A percentile compares a stretch with the other conserved stretches of the same genome.
Conservation (phyloP, 2,797 vertebrate species). For the Morelia viridis region DNA sequence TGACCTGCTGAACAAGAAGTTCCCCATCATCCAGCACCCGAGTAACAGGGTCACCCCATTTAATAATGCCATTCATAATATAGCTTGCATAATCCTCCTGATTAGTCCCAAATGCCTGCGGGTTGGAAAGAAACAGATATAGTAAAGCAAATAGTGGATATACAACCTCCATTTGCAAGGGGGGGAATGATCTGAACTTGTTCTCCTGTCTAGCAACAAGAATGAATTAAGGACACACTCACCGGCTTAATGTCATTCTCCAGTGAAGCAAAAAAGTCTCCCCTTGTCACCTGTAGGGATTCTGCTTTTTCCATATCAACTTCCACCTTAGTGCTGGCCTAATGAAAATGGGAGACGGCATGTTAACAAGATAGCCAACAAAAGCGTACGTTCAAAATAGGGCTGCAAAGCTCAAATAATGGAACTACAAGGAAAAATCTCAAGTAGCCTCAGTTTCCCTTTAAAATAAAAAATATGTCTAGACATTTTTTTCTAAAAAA, state of each 20-base stretch:
- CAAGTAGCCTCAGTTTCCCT: background rate
- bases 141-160: background rate
- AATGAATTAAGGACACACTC: constrained; percentile 59
- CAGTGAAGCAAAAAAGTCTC: constrained; percentile 89
- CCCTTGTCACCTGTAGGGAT: constrained; percentile 82
- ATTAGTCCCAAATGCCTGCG: constrained; percentile 92
- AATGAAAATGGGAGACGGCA: constrained; percentile 28
- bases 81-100: constrained; percentile 96
- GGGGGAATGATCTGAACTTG: background rate
- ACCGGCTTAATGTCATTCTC: constrained; percentile 96
- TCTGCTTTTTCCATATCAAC: constrained; percentile 92
- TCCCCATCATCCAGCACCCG: constrained; percentile 88
- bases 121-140: background rate
- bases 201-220: background rate
- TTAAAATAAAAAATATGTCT: background rate
- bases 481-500: background rate
- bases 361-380: constrained; percentile 12
- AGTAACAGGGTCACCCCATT: constrained; percentile 90
- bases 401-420: background rate
- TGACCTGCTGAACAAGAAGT: constrained; percentile 92
- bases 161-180: background rate
- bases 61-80: constrained; percentile 95
- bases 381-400: background rate
- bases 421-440: background rate
- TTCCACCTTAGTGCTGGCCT: constrained; percentile 91